Conservation (phyloP, 2,888 invertebrate genomes). For the Epinotia bilunana region DNA sequence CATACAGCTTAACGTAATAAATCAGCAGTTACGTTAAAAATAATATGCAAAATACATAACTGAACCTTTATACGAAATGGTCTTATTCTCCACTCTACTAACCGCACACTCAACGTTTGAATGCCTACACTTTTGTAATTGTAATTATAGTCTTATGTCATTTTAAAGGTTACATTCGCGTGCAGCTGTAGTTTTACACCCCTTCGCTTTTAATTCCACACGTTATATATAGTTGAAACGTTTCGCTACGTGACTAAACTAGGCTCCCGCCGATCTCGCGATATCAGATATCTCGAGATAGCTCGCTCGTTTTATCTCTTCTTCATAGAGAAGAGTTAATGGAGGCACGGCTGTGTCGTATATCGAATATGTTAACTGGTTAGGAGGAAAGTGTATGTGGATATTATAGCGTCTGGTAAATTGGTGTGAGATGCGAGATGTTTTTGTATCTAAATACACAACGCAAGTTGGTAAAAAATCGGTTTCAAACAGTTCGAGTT, state of each 20-base stretch:
- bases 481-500: background rate
- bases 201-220: background rate
- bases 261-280: background rate
- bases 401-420: background rate
- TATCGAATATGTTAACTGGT: slow-evolving; percentile 4
- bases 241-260: slow-evolving; percentile 23
- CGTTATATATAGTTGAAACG: background rate
- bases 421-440: background rate
- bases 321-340: slow-evolving; percentile 6
- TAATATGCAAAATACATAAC: too few species aligned
- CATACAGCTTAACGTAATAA: too few species aligned
- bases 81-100: too few species aligned
- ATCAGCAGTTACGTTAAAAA: too few species aligned
- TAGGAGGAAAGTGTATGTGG: background rate
- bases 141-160: too few species aligned
- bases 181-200: background rate
- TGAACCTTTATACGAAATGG: too few species aligned
- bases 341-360: slow-evolving; percentile 13
- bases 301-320: slow-evolving; percentile 1
- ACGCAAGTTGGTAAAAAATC: background rate
- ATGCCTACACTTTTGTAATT: too few species aligned
- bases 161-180: too few species aligned
- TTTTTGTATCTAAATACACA: too few species aligned
- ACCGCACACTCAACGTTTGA: too few species aligned
- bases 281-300: slow-evolving; percentile 30